Conservation (phyloP, 2,888 invertebrate genomes). For the Eretmocerus hayati region DNA sequence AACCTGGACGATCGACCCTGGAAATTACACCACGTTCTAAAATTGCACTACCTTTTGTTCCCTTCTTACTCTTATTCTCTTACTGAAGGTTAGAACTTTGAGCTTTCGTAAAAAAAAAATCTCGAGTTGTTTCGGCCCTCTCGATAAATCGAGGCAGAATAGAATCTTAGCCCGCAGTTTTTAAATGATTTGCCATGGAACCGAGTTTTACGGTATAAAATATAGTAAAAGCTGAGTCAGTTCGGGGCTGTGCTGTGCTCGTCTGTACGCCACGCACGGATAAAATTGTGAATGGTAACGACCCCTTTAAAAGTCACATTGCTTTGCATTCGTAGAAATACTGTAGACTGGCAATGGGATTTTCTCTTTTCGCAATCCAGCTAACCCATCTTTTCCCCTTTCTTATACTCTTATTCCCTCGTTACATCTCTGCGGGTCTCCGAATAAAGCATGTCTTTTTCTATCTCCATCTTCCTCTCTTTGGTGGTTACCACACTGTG, state of each 20-base stretch:
- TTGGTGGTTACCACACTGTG: too few species aligned
- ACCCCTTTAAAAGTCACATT: conserved; percentile 28
- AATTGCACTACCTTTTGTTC: too few species aligned
- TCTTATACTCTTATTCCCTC: too few species aligned
- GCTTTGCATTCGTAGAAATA: conserved; percentile 30
- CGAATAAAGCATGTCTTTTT: not conserved
- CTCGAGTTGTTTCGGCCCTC: too few species aligned
- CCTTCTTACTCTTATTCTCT: too few species aligned
- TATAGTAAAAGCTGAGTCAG: too few species aligned
- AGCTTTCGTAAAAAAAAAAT: too few species aligned
- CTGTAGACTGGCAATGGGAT: conserved; percentile 17
- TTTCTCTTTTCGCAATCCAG: conserved; percentile 20
- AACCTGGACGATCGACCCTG: conserved; percentile 3
- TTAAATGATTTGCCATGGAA: conserved; percentile 2
- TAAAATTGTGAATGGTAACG: conserved; percentile 26
- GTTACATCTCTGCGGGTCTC: not conserved
- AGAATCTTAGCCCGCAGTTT: conserved; percentile 3
- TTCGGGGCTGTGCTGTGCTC: not conserved
- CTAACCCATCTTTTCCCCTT: conserved; percentile 5
- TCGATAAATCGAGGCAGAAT: too few species aligned
- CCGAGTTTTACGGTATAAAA: not conserved
- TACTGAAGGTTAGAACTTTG: too few species aligned
- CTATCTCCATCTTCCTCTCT: conserved; percentile 1
- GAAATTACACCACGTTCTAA: conserved; percentile 1
- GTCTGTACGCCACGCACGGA: conserved; percentile 18